These are phyloP conservation scores for Hyppa rectilinea DNA, from an alignment of 2,888 invertebrate genomes.

Conservation along the genomic window DNA sequence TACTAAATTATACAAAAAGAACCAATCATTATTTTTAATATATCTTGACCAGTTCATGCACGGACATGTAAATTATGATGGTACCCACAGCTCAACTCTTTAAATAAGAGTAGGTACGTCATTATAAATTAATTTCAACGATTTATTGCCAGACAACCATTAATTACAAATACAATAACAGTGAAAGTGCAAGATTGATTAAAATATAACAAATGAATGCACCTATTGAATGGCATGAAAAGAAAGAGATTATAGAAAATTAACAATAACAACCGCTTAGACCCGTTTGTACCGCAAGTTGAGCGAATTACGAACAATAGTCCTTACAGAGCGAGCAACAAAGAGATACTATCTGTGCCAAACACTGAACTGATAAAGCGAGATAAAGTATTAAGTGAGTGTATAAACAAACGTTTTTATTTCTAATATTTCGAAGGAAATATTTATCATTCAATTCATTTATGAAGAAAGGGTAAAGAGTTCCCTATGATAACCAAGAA, in stretches of 20 bases:
- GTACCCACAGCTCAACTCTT: constrained; percentile 11
- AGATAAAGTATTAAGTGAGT: constrained; percentile 53
- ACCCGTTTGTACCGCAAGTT: constrained; percentile 66
- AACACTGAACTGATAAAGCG: constrained; percentile 57
- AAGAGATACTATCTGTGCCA: constrained; percentile 69
- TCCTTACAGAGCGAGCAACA: constrained; percentile 63
- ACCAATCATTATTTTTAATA: constrained; percentile 40
- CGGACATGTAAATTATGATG: constrained; percentile 17
- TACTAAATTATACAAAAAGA: constrained; percentile 36
- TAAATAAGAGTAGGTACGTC: constrained; percentile 18
- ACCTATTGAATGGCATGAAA: constrained; percentile 72
- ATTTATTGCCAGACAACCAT: constrained; percentile 55
- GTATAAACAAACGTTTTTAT: constrained; percentile 38
- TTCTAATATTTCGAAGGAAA: constrained; percentile 3
- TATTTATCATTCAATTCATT: not conserved
- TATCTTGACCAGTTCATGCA: constrained; percentile 9
- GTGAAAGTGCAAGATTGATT: constrained; percentile 82
- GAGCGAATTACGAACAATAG: constrained; percentile 79
- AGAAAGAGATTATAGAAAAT: constrained; percentile 69
- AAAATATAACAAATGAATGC: constrained; percentile 80
- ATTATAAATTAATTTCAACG: constrained; percentile 37
- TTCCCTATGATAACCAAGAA: not conserved
- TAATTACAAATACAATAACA: constrained; percentile 67
- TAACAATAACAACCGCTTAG: constrained; percentile 74
- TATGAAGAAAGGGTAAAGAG: constrained; percentile 14